Percentiles rank a stretch among this genome's conserved stretches.
phyloP scores from a whole-genome alignment of 2,888 invertebrate genomes.

The Xylocampa areola region DNA sequence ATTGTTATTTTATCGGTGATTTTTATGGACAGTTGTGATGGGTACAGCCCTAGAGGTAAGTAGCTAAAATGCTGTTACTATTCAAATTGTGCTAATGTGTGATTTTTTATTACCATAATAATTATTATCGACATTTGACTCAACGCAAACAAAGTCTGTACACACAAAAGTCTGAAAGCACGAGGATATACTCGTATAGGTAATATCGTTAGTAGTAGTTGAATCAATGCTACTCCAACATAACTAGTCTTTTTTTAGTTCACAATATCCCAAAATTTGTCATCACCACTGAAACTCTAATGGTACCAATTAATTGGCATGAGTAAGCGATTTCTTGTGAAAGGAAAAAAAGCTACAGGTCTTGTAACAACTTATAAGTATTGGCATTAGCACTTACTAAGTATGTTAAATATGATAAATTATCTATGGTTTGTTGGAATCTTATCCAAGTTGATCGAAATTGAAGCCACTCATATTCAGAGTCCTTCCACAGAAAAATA shows the following conservation, averaged over 20 bases:
- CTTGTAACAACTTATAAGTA: conserved; percentile 16
- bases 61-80: conserved; percentile 7
- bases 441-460: conserved; percentile 8
- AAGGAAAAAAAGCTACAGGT: conserved; percentile 39
- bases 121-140: background rate
- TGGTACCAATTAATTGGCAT: conserved; percentile 43
- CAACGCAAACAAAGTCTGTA: background rate
- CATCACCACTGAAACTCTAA: conserved; percentile 9
- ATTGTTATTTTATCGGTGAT: conserved; percentile 65
- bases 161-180: conserved; percentile 2
- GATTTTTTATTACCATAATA: background rate
- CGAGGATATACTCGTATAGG: too few relatives aligned
- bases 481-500: conserved; percentile 12
- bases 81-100: accelerated
- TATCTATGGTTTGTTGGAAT: conserved; percentile 15
- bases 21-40: conserved; percentile 66
- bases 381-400: conserved; percentile 34
- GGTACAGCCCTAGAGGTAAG: conserved; percentile 85
- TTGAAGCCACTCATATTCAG: conserved; percentile 13
- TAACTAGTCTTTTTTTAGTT: background rate
- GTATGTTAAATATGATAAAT: conserved; percentile 36
- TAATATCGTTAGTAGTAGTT: too few relatives aligned
- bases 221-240: background rate
- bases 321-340: conserved; percentile 42
- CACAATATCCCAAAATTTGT: background rate